Evolutionary conservation across 1,140 invertebrate genomes (phyloP).

Genomic region (Brachionus asplanchnoidis): DNA sequence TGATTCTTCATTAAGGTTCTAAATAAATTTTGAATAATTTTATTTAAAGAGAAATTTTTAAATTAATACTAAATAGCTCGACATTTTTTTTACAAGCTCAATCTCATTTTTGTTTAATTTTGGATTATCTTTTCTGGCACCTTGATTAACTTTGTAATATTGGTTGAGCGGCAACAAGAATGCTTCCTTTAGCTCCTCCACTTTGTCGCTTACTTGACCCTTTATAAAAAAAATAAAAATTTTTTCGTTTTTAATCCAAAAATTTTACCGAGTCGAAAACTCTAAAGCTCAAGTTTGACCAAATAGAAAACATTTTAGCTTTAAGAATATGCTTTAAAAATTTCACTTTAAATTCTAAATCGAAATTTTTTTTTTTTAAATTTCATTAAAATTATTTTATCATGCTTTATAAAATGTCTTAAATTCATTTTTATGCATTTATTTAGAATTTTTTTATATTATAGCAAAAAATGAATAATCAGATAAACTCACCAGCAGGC

Average conservation of each 20-base stretch:
- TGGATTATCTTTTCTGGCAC: background rate
- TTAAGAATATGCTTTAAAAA: background rate
- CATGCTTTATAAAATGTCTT: background rate
- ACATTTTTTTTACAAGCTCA: conserved; percentile 13
- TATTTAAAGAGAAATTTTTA: background rate
- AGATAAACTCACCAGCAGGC: conserved; percentile 3
- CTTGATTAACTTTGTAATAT: background rate
- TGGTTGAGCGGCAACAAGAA: background rate
- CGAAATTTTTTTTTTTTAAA: background rate
- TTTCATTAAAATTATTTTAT: background rate
- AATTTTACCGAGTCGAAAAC: background rate
- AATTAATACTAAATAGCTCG: background rate
- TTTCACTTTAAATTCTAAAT: background rate
- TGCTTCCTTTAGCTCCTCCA: background rate
- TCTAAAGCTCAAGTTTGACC: conserved; percentile 3
- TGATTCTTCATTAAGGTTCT: conserved; percentile 23
- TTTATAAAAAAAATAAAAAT: background rate
- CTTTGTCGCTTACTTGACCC: background rate
- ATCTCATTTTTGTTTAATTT: conserved; percentile 30
- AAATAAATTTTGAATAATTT: background rate
- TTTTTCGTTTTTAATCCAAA: background rate
- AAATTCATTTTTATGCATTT: background rate
- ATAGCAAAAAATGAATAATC: conserved; percentile 7
- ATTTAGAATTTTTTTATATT: background rate
- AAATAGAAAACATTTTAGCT: conserved; percentile 25